Conservation (phyloP, 2,113 vertebrate species). For the Nipponia nippon region DNA sequence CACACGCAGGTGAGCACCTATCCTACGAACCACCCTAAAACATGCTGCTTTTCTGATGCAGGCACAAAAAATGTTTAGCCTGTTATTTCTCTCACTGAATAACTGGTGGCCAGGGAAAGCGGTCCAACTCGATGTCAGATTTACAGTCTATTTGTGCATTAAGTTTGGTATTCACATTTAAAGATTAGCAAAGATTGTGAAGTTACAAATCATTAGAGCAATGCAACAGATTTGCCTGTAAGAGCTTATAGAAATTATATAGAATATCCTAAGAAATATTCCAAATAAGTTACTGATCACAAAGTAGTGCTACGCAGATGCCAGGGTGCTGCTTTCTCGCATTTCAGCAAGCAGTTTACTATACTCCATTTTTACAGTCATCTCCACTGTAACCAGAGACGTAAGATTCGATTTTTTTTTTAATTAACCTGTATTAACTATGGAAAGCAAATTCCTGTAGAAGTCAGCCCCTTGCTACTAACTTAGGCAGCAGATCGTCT, state of each 20-base stretch:
- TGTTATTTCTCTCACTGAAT: neutral
- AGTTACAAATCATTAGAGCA: neutral
- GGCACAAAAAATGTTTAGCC: neutral
- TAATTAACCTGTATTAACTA: neutral
- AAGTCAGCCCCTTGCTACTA: neutral
- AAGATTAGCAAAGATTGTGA: neutral
- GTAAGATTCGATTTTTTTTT: rapidly evolving
- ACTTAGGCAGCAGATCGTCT: neutral
- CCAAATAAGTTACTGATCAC: neutral
- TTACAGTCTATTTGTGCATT: neutral
- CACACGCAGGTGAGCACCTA: neutral
- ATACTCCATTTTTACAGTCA: neutral
- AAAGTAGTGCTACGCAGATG: neutral
- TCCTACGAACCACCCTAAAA: neutral
- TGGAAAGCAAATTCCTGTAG: neutral
- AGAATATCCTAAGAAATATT: neutral
- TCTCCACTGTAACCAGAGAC: neutral
- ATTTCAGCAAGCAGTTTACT: neutral
- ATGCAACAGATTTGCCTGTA: neutral
- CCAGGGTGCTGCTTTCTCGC: neutral
- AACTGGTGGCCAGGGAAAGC: neutral
- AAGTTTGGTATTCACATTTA: neutral
- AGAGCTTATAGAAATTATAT: neutral
- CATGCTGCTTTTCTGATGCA: neutral
- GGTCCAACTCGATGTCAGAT: neutral